These are phyloP conservation scores for Spinibarbus caldwelli DNA, from an alignment of 2,797 vertebrate genomes.

Conservation along the genomic window DNA sequence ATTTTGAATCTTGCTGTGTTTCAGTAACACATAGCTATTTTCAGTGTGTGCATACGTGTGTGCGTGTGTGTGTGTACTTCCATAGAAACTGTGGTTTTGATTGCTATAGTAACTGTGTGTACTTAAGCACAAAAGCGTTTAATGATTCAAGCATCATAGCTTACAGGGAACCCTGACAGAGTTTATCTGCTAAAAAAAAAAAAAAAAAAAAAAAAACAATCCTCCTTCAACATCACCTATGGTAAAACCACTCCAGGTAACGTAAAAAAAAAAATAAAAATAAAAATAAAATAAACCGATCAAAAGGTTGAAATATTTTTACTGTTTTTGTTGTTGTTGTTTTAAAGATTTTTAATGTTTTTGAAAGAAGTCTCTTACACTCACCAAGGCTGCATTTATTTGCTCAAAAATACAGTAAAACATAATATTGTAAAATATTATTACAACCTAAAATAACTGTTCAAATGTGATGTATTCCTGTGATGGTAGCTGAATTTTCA, in stretches of 20 bases:
- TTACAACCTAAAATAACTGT: not conserved
- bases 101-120: not conserved
- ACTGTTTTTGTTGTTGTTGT: not conserved
- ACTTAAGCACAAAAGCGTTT: not conserved
- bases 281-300: not conserved
- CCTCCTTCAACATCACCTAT: not conserved
- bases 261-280: not conserved
- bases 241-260: not conserved
- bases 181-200: not conserved
- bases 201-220: not conserved
- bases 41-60: not conserved
- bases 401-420: not conserved
- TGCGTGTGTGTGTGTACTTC: not conserved
- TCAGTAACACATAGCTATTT: not conserved
- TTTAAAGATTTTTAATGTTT: not conserved
- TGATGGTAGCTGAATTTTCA: not conserved
- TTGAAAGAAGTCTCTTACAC: not conserved
- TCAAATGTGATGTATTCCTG: not conserved
- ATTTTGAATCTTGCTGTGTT: not conserved
- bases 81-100: slow-evolving; percentile 2
- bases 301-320: not conserved
- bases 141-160: not conserved
- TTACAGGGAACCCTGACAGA: not conserved
- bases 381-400: not conserved
- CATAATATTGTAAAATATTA: not conserved